These are phyloP conservation scores for Hippocampus kuda DNA, from an alignment of 2,797 vertebrate genomes.

Conservation along the genomic window DNA sequence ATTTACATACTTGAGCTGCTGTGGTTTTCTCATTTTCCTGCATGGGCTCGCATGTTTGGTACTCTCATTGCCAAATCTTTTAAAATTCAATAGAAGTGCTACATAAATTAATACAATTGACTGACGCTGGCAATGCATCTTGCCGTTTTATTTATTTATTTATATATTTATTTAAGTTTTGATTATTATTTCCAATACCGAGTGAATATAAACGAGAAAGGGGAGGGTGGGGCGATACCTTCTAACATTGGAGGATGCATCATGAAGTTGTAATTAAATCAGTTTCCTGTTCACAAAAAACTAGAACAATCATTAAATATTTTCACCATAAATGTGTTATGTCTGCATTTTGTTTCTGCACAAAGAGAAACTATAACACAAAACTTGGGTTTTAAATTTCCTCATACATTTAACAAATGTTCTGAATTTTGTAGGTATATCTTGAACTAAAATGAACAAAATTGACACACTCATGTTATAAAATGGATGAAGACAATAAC, in stretches of 20 bases:
- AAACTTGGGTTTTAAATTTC: not conserved
- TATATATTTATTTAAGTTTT: too few species aligned
- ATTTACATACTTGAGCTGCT: slow-evolving; percentile 59
- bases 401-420: not conserved
- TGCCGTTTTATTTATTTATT: too few species aligned
- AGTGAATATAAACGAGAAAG: too few species aligned
- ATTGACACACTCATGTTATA: too few species aligned
- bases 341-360: not conserved
- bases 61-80: not conserved
- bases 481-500: too few species aligned
- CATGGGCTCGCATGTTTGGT: not conserved
- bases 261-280: not conserved
- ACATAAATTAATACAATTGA: not conserved
- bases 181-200: too few species aligned
- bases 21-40: slow-evolving; percentile 35
- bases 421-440: not conserved
- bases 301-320: not conserved
- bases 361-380: not conserved
- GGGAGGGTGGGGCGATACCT: not conserved
- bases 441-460: too few species aligned
- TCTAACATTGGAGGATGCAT: not conserved
- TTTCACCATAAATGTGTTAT: not conserved
- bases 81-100: not conserved
- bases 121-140: too few species aligned
- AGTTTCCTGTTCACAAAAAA: not conserved